Conservation (phyloP, 2,888 invertebrate species). For the Andrena haemorrhoa region DNA sequence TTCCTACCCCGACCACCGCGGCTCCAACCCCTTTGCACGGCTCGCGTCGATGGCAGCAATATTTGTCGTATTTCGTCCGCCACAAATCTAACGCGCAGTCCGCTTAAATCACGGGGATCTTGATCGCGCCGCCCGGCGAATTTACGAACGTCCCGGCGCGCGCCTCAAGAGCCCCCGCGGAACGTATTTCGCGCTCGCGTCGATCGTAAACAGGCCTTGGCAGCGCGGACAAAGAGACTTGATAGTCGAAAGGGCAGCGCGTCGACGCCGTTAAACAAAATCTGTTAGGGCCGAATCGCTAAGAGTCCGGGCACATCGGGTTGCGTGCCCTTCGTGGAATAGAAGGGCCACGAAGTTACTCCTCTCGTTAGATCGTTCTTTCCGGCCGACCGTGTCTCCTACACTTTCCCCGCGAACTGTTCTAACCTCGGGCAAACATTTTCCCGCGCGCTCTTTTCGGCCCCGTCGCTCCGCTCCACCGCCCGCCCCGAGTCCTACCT, state of each 20-base stretch:
- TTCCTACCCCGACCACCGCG: conserved; percentile 1
- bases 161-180: background rate
- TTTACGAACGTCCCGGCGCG: conserved; percentile 17
- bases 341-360: background rate
- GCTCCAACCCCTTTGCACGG: background rate
- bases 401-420: conserved; percentile 3
- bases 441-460: background rate
- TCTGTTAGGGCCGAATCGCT: no score
- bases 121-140: conserved; percentile 6
- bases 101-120: conserved; percentile 45
- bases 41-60: conserved; percentile 13
- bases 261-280: no score
- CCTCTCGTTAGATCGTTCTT: background rate
- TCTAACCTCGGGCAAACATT: conserved; percentile 12
- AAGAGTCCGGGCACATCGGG: no score
- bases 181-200: conserved; percentile 19
- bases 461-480: background rate
- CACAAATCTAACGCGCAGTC: conserved; percentile 36
- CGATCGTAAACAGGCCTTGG: conserved; percentile 23
- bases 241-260: no score
- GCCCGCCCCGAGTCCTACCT: background rate
- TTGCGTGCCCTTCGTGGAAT: background rate
- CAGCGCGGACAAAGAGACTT: background rate
- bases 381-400: background rate
- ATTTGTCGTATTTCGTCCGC: conserved; percentile 37